Percentiles rank a stretch among this genome's conserved stretches.
These are phyloP conservation scores for Trachelus iudaicus DNA, from an alignment of 2,888 invertebrate species.

Conservation along the genomic window DNA sequence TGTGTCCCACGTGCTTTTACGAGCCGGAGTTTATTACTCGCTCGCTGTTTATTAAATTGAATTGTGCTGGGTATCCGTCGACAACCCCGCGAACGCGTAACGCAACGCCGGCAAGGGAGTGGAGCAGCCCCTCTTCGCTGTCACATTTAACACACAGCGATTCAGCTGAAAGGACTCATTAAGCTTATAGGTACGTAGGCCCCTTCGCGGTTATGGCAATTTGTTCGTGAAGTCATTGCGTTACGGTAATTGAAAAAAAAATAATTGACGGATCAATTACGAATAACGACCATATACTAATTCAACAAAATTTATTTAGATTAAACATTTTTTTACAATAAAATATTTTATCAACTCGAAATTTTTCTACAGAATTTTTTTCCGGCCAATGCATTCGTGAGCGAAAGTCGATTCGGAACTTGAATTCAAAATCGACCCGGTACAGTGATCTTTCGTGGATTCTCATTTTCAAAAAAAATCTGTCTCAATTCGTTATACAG, in stretches of 20 bases:
- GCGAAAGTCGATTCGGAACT: not conserved
- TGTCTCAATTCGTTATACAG: not conserved
- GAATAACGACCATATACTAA: not conserved
- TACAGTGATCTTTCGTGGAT: not conserved
- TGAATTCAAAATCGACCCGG: not conserved
- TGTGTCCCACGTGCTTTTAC: conserved; percentile 32
- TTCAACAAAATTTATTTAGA: not conserved
- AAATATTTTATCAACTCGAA: too few relatives aligned
- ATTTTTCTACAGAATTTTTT: too few relatives aligned
- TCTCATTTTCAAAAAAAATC: not conserved
- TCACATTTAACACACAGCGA: not conserved
- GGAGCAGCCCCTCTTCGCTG: not conserved
- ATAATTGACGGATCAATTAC: not conserved
- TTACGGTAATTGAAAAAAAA: not conserved
- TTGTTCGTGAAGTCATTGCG: not conserved
- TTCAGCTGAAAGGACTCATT: not conserved
- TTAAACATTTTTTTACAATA: too few relatives aligned
- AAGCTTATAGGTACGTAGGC: not conserved
- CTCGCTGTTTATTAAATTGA: conserved; percentile 35
- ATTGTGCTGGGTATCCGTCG: conserved; percentile 23
- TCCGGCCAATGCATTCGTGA: too few relatives aligned
- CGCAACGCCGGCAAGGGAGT: not conserved
- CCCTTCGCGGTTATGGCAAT: not conserved
- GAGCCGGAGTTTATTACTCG: conserved; percentile 29
- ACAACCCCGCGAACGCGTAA: conserved; percentile 10